Conservation (phyloP, 2,888 invertebrate species). For the Drosophila incognita region DNA sequence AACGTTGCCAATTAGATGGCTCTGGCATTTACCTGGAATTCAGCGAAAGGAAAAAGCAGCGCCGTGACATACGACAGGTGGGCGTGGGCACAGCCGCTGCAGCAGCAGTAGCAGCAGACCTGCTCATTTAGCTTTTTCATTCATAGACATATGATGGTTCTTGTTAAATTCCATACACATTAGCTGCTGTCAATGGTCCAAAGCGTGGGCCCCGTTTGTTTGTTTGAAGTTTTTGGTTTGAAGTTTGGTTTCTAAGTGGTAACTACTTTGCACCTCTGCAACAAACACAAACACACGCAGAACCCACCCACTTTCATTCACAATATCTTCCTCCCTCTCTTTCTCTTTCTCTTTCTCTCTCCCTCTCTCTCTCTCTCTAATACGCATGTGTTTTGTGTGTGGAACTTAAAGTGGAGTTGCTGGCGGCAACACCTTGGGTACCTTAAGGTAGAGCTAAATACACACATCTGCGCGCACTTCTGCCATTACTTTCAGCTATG, state of each 20-base stretch:
- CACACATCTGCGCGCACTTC: slow-evolving; percentile 19
- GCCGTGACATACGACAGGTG: slow-evolving; percentile 31
- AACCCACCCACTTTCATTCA: slow-evolving; percentile 3
- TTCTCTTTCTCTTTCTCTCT: background rate
- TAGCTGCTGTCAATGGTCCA: slow-evolving; percentile 56
- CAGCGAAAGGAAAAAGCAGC: background rate
- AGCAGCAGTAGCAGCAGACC: background rate
- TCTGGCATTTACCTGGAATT: background rate
- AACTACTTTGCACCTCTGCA: slow-evolving; percentile 77
- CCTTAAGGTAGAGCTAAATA: slow-evolving; percentile 53
- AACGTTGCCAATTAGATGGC: slow-evolving; percentile 44
- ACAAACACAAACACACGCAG: slow-evolving; percentile 46
- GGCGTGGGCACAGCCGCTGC: background rate
- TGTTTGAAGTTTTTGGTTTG: slow-evolving; percentile 61
- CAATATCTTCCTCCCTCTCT: background rate
- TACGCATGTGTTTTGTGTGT: slow-evolving; percentile 21
- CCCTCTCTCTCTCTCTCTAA: background rate
- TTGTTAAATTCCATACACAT: slow-evolving; percentile 49
- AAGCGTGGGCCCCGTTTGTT: slow-evolving; percentile 48
- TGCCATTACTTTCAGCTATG: slow-evolving; percentile 6
- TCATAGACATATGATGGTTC: slow-evolving; percentile 23
- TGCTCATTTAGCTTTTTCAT: slow-evolving; percentile 24
- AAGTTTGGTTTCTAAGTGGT: slow-evolving; percentile 60
- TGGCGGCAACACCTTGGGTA: slow-evolving; percentile 62
- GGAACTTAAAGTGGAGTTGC: slow-evolving; percentile 48